These are phyloP conservation scores for Trissoscelio sp. DNA, from an alignment of 2,888 invertebrate genomes.

Conservation along the genomic window DNA sequence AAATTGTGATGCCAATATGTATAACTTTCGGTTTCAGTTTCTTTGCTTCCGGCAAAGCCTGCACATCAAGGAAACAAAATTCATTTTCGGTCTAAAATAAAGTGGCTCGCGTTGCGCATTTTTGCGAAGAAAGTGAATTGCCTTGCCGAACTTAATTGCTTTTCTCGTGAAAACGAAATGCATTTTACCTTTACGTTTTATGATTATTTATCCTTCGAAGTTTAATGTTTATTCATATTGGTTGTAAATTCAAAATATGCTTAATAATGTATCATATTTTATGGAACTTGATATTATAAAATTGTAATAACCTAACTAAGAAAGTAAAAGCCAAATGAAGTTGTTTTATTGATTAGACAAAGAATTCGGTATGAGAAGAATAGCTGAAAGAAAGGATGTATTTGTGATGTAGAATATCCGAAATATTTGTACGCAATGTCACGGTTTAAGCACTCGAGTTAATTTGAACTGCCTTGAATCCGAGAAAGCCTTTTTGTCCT, in stretches of 20 bases:
- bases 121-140: slow-evolving; percentile 44
- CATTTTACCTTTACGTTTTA: not conserved
- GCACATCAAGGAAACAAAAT: not conserved
- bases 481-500: slow-evolving; percentile 46
- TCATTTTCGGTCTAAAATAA: slow-evolving; percentile 22
- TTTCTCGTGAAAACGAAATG: not conserved
- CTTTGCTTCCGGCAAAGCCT: not conserved
- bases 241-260: not conserved
- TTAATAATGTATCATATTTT: too few relatives aligned
- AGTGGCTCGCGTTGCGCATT: slow-evolving; percentile 7
- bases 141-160: slow-evolving; percentile 11
- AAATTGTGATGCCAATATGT: not conserved
- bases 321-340: too few relatives aligned
- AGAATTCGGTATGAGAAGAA: too few relatives aligned
- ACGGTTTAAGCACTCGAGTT: not conserved
- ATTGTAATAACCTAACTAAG: too few relatives aligned
- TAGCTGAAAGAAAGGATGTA: too few relatives aligned
- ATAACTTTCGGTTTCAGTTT: slow-evolving; percentile 21
- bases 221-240: too few relatives aligned
- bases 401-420: too few relatives aligned
- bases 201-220: slow-evolving; percentile 2
- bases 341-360: too few relatives aligned
- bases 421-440: slow-evolving; percentile 8
- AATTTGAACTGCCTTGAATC: slow-evolving; percentile 21
- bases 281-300: too few relatives aligned